These are phyloP conservation scores for Poecilobothrus nobilitatus DNA, from an alignment of 2,888 invertebrate genomes.

Conservation along the genomic window DNA sequence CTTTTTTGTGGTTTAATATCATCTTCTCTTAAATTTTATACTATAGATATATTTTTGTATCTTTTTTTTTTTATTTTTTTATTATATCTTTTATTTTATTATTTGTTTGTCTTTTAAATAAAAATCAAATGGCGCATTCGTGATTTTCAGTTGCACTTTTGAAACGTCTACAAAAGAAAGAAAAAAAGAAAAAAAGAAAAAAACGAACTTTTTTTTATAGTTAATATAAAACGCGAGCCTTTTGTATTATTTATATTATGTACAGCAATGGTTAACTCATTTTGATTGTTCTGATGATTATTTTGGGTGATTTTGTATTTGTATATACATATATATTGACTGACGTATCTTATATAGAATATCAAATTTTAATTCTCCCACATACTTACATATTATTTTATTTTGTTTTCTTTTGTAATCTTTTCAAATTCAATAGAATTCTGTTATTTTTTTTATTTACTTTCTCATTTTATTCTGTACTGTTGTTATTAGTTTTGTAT, in stretches of 20 bases:
- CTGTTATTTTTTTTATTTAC: not conserved
- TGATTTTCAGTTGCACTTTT: constrained; percentile 4
- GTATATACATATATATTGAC: not conserved
- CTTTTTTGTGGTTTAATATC: no score
- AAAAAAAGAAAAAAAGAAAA: no score
- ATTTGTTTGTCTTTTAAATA: not conserved
- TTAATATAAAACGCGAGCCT: not conserved
- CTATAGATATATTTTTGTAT: no score
- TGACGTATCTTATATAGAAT: not conserved
- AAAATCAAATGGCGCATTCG: not conserved
- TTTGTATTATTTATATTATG: no score
- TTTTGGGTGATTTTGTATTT: not conserved
- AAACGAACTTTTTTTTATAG: no score
- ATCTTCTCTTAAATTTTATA: no score
- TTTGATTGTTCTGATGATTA: no score
- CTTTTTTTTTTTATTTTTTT: no score
- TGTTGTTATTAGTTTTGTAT: not conserved
- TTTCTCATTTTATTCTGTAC: no score
- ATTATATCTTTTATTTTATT: no score
- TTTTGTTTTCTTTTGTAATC: not conserved
- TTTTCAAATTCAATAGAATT: not conserved
- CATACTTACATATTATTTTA: not conserved
- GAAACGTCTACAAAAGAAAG: no score
- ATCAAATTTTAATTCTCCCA: not conserved
- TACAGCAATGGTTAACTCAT: no score